phyloP scores from a whole-genome alignment of 30 jellyfish, hydroid and myxozoan genomes.

The Hydractinia symbiolongicarpus region DNA sequence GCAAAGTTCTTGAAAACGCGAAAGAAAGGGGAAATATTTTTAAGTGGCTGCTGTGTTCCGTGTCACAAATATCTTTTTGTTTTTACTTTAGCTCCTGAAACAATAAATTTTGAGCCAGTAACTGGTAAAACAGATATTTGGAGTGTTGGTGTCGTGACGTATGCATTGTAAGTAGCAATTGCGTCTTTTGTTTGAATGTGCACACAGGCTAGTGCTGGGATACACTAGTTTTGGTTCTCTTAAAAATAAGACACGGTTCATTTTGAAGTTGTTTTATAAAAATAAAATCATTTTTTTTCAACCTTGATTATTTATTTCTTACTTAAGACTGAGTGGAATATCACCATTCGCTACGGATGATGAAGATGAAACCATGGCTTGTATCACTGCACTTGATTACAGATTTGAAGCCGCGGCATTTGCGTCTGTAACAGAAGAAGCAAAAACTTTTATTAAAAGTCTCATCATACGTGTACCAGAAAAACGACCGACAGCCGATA shows the following conservation, averaged over 20 bases:
- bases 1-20: too few relatives aligned
- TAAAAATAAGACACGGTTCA: neutral
- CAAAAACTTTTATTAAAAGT: conserved; percentile 67
- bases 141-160: conserved; percentile 96
- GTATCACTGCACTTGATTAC: conserved; percentile 88
- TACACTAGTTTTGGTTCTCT: neutral
- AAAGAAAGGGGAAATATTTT: too few relatives aligned
- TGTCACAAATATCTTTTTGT: neutral
- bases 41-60: too few relatives aligned
- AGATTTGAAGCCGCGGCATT: conserved; percentile 81
- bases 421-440: conserved; percentile 88
- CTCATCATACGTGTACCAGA: conserved; percentile 85
- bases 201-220: neutral
- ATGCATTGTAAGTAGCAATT: conserved; percentile 63
- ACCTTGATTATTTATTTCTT: neutral
- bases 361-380: conserved; percentile 96
- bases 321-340: conserved; percentile 78
- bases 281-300: neutral
- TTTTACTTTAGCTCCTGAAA: conserved; percentile 81
- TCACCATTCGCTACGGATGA: conserved; percentile 97
- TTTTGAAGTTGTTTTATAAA: neutral
- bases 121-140: conserved; percentile 70
- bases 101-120: conserved; percentile 91
- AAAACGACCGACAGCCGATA: conserved; percentile 43
- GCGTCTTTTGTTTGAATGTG: neutral